These are phyloP conservation scores for Eupelmus urozonus DNA, from an alignment of 2,888 invertebrate species.

Conservation along the genomic window DNA sequence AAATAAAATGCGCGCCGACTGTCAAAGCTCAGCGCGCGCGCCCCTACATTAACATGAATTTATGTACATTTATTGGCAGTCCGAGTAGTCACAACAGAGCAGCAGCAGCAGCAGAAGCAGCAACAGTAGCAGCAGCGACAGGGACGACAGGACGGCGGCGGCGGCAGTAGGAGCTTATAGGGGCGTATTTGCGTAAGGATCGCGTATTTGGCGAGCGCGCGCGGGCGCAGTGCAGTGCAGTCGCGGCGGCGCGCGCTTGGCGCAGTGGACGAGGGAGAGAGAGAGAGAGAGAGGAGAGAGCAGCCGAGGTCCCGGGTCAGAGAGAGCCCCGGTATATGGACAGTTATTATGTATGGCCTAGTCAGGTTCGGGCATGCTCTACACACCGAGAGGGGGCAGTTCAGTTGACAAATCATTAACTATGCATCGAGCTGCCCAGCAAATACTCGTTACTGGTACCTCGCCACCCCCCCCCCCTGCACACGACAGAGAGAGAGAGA, in stretches of 20 bases:
- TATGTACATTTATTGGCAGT: conserved; percentile 31
- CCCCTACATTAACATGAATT: neutral
- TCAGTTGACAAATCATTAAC: conserved; percentile 77
- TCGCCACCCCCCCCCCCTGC: conserved; percentile 47
- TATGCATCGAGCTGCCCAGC: conserved; percentile 77
- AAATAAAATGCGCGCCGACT: no score
- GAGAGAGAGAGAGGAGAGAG: conserved; percentile 10
- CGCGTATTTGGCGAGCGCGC: conserved; percentile 45
- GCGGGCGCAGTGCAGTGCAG: no score
- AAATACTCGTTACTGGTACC: conserved; percentile 76
- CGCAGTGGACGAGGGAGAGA: neutral
- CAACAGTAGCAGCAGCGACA: neutral
- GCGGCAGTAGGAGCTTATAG: conserved; percentile 5
- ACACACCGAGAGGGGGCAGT: conserved; percentile 68
- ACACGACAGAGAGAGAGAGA: no score
- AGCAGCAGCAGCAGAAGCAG: neutral
- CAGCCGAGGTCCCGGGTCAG: conserved; percentile 18
- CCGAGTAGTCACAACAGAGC: neutral
- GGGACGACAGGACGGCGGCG: neutral
- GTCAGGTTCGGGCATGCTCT: conserved; percentile 69
- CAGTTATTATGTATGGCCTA: conserved; percentile 75
- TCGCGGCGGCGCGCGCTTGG: no score
- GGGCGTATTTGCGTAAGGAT: conserved; percentile 53
- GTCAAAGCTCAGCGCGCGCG: neutral
- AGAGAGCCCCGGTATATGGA: conserved; percentile 51